These are phyloP conservation scores for Erythrolamprus reginae DNA, from an alignment of 2,113 vertebrate species.

Conservation along the genomic window DNA sequence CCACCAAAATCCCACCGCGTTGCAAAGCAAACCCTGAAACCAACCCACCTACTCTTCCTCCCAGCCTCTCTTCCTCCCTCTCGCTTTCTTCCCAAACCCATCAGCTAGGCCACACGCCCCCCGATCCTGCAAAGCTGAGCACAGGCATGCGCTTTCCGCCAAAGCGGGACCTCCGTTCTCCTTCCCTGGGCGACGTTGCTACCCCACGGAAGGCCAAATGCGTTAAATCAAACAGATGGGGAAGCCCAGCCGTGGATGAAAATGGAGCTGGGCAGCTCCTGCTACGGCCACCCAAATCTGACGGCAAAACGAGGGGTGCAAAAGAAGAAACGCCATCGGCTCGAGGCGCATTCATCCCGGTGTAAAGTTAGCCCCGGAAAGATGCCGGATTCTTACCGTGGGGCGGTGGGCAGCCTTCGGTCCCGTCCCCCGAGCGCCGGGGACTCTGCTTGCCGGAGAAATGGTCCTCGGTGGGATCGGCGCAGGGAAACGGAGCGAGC, in stretches of 20 bases:
- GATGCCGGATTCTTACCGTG: slow-evolving; percentile 66
- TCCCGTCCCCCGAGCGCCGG: slow-evolving; percentile 64
- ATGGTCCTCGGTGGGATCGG: slow-evolving; percentile 65
- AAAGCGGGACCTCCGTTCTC: background rate
- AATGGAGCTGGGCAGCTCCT: slow-evolving; percentile 70
- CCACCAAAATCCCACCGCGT: background rate
- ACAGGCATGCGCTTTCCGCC: background rate
- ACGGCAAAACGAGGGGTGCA: slow-evolving; percentile 67
- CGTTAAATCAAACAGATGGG: slow-evolving; percentile 69
- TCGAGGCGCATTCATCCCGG: slow-evolving; percentile 36
- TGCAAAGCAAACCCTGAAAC: slow-evolving; percentile 28
- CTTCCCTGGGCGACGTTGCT: slow-evolving; percentile 47
- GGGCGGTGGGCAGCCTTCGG: slow-evolving; percentile 66
- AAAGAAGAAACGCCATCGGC: slow-evolving; percentile 48
- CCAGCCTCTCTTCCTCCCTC: slow-evolving; percentile 13
- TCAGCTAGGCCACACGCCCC: slow-evolving; percentile 37
- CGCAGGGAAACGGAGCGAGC: slow-evolving; percentile 62
- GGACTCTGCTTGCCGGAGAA: slow-evolving; percentile 65
- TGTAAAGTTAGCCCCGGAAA: slow-evolving; percentile 50
- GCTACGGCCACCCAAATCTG: slow-evolving; percentile 70
- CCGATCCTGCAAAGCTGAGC: background rate
- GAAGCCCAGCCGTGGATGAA: slow-evolving; percentile 68
- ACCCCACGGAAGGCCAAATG: slow-evolving; percentile 58
- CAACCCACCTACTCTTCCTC: background rate
- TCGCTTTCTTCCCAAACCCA: slow-evolving; percentile 1